Evolutionary conservation across 2,797 vertebrate species (phyloP), one percentile per base, ranked within the genome.

Genomic region (Eulemur albifrons): DNA sequence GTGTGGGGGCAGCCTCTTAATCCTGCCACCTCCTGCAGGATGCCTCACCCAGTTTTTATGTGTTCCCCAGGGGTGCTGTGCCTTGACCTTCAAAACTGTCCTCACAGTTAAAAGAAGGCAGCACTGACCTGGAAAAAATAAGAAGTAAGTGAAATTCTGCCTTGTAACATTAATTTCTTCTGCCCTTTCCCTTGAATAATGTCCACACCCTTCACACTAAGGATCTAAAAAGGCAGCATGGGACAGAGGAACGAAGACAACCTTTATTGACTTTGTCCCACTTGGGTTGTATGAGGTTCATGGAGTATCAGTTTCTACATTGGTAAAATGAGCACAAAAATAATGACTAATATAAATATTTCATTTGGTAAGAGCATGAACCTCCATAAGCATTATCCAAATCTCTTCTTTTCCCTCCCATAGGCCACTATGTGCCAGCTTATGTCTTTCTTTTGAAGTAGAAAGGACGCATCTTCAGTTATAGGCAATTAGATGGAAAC

Each of bases 251-350:
- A 81, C 18, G 45, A 63, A 43, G 0, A 23, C 6, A 57, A 54
- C 3, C 61, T 57, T n/a, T 45, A 23, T 23, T 90, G 82, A 87
- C 18, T 77, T 45, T 65, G 23, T 45, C 8, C 10, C 3, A 21
- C 52, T 79, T 57, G 70, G 32, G 17, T 67, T 85, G 14, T 48
- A 15, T 61, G 45, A 67, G 17, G 10, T 57, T 86, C n/a, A 5
- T 52, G 35, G 54, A 94, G 17, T 6, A 27, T 76, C 11, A 40
- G 20, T 72, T 86, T 72, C 27, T 52, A 45, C 43, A 7, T 76
- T 85, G 52, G 45, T 72, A 86, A 92, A 91, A 70, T 67, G 4
- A n/a, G 15, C 10, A 45, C 43, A 82, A 77, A 77, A 82, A 40
- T 38, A 76, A 63, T 81, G 35, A 17, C 3, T 25, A 38, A 30